Evolutionary conservation across 2,113 vertebrate genomes (phyloP).

Genomic region (Nannospalax galili): DNA sequence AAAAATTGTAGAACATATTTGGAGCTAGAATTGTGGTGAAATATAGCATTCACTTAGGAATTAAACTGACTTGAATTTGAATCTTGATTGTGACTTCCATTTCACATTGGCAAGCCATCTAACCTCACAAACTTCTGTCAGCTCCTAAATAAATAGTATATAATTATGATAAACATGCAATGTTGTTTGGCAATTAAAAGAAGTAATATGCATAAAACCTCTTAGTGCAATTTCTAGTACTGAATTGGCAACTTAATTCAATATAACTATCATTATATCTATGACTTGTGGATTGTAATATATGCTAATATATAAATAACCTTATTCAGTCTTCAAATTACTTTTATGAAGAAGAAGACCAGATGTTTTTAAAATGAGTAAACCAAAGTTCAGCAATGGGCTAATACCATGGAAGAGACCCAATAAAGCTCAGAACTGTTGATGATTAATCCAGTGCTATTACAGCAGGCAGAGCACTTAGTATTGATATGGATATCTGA

Average conservation of each 20-base stretch:
- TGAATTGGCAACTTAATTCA: neutral
- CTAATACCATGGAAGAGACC: neutral
- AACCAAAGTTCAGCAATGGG: conserved; percentile 1
- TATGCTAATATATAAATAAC: conserved; percentile 4
- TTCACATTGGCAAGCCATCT: conserved; percentile 24
- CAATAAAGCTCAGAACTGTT: neutral
- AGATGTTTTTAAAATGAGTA: neutral
- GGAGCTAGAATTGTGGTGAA: conserved; percentile 10
- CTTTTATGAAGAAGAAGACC: conserved; percentile 11
- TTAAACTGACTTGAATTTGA: conserved; percentile 23
- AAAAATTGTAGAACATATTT: conserved; percentile 31
- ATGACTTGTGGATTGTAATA: neutral
- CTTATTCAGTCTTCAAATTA: conserved; percentile 38
- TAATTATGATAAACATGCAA: neutral
- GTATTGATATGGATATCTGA: conserved; percentile 19
- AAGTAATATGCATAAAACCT: neutral
- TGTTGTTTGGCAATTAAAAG: conserved; percentile 35
- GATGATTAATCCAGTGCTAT: neutral
- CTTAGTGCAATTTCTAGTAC: neutral
- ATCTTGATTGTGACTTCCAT: neutral
- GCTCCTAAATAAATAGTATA: neutral
- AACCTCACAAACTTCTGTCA: conserved; percentile 21
- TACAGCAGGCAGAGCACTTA: neutral
- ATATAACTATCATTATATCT: neutral
- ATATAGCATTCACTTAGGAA: neutral